Percentiles rank a stretch among this genome's conserved stretches.
phyloP scores from a whole-genome alignment of 2,888 invertebrate species.

The Chouioia cunea region DNA sequence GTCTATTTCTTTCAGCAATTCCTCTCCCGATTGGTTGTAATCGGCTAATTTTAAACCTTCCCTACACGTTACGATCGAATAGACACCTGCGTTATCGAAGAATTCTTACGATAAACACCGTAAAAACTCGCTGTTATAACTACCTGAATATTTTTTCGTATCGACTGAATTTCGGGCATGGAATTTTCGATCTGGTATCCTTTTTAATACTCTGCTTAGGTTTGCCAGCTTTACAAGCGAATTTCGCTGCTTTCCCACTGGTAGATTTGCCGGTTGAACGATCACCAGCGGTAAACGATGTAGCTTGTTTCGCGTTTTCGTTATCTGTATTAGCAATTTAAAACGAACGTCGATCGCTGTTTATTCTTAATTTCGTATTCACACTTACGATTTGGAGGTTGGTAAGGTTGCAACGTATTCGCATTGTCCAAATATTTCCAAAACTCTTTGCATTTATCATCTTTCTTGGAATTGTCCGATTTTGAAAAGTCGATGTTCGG shows the following conservation, averaged over 20 bases:
- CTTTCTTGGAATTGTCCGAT: constrained; percentile 8
- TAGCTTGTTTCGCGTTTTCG: no score
- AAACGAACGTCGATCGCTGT: no score
- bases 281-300: no score
- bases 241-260: not conserved
- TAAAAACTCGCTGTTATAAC: not conserved
- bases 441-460: constrained; percentile 50
- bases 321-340: no score
- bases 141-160: constrained; percentile 41
- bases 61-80: constrained; percentile 1
- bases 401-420: constrained; percentile 43
- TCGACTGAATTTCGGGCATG: not conserved
- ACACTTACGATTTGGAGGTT: constrained; percentile 20
- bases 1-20: constrained; percentile 53
- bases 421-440: constrained; percentile 53
- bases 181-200: not conserved
- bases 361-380: not conserved
- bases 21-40: constrained; percentile 17
- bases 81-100: no score
- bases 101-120: no score
- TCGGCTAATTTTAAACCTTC: constrained; percentile 49
- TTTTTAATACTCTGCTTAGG: not conserved
- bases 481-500: constrained; percentile 30
- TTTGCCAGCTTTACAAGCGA: not conserved
- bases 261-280: no score